These are phyloP conservation scores for Calameuta filiformis DNA, from an alignment of 2,888 invertebrate genomes.

Conservation along the genomic window DNA sequence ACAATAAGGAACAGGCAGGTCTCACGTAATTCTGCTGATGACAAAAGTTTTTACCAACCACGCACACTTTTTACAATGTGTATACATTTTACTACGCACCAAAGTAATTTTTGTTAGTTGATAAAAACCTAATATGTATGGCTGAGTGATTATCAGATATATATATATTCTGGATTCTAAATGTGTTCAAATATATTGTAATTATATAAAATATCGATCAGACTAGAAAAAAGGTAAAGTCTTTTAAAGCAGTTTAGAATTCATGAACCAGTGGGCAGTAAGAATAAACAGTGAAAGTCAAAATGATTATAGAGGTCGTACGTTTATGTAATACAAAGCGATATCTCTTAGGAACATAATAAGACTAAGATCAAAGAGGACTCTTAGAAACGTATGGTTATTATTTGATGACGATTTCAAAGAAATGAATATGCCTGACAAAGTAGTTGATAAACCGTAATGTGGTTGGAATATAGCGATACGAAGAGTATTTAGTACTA, in stretches of 20 bases:
- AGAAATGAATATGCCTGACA: not conserved
- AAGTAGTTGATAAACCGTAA: not conserved
- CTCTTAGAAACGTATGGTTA: not conserved
- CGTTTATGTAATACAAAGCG: not conserved
- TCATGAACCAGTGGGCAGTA: not conserved
- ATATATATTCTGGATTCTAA: no score
- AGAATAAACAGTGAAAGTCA: not conserved
- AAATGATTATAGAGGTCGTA: not conserved
- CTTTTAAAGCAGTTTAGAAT: not conserved
- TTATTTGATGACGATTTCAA: not conserved
- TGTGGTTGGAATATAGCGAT: not conserved
- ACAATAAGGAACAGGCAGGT: no score
- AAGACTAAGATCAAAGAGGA: not conserved
- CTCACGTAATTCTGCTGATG: no score
- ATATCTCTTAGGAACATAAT: not conserved
- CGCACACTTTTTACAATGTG: no score
- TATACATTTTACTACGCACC: not conserved
- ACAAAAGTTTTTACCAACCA: no score
- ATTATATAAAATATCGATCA: not conserved
- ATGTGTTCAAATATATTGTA: not conserved
- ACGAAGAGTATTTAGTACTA: not conserved
- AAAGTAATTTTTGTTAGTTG: not conserved
- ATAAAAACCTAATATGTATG: not conserved
- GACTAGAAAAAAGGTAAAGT: not conserved
- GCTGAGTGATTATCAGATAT: not conserved